Percentiles rank a stretch among this genome's conserved stretches.
Conservation (phyloP, 2,797 vertebrate species). For the Lutra lutra region DNA sequence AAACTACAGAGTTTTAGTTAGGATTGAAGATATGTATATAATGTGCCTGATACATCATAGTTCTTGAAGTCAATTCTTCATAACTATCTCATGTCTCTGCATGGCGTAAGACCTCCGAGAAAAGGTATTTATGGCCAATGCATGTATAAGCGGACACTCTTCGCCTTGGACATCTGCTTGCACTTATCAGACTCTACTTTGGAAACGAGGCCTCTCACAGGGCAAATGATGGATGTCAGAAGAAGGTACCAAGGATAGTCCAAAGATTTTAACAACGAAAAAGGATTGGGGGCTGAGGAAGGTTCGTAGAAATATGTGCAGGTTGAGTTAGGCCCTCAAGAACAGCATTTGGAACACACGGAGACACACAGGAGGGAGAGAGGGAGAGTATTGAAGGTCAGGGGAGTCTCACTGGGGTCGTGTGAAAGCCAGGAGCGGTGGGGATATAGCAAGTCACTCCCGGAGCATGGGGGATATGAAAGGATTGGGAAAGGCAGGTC, state of each 20-base stretch:
- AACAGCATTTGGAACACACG: neutral
- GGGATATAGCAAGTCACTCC: neutral
- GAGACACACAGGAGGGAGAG: neutral
- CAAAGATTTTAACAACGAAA: neutral
- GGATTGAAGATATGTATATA: neutral
- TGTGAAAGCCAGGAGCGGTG: no score
- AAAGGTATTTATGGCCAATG: neutral
- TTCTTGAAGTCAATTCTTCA: neutral
- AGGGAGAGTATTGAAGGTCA: neutral
- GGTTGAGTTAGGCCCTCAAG: neutral
- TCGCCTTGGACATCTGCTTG: neutral
- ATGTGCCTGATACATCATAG: neutral
- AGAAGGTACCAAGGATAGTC: neutral
- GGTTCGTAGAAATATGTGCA: neutral
- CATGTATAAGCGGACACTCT: neutral
- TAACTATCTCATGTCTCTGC: neutral
- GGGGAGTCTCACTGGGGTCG: neutral
- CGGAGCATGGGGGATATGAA: neutral
- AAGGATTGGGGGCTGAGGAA: neutral
- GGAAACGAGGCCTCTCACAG: neutral
- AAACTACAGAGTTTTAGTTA: neutral
- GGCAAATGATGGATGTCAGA: neutral
- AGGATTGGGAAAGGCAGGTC: neutral
- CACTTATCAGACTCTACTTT: neutral
- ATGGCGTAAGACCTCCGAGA: neutral